phyloP scores from a whole-genome alignment of 2,888 invertebrate species.

The Aphodius sticticus region DNA sequence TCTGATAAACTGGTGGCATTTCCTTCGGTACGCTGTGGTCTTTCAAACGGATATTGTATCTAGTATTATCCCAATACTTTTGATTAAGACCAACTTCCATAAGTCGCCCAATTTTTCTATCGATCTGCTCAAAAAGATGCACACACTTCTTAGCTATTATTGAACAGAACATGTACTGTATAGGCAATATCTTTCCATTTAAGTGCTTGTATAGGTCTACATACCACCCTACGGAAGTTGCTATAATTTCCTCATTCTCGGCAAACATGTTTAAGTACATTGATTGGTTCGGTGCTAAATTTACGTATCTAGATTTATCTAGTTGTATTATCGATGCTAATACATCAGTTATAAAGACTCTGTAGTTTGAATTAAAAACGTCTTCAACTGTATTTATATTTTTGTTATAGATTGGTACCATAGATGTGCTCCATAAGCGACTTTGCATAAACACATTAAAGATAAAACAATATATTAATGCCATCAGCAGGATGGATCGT shows the following conservation, averaged over 20 bases:
- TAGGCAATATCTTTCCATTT: neutral
- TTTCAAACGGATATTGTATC: neutral
- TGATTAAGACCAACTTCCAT: neutral
- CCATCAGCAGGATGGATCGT: neutral
- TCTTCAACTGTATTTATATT: neutral
- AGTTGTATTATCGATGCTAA: neutral
- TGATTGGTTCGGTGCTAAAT: neutral
- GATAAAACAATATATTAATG: constrained; percentile 7
- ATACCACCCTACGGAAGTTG: neutral
- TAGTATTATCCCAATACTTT: neutral
- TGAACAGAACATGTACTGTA: neutral
- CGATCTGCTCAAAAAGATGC: neutral
- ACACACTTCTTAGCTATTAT: neutral
- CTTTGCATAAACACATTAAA: constrained; percentile 10
- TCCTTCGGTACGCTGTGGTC: neutral
- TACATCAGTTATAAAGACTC: neutral
- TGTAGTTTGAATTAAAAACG: neutral
- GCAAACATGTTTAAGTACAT: neutral
- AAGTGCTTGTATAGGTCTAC: neutral
- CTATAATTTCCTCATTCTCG: neutral
- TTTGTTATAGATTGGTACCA: neutral
- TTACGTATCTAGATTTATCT: neutral
- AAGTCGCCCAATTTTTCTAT: neutral
- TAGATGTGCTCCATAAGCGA: constrained; percentile 6
- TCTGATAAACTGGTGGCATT: neutral